These are phyloP conservation scores for Notospermus geniculatus DNA, from an alignment of 1,140 invertebrate genomes.

Conservation along the genomic window DNA sequence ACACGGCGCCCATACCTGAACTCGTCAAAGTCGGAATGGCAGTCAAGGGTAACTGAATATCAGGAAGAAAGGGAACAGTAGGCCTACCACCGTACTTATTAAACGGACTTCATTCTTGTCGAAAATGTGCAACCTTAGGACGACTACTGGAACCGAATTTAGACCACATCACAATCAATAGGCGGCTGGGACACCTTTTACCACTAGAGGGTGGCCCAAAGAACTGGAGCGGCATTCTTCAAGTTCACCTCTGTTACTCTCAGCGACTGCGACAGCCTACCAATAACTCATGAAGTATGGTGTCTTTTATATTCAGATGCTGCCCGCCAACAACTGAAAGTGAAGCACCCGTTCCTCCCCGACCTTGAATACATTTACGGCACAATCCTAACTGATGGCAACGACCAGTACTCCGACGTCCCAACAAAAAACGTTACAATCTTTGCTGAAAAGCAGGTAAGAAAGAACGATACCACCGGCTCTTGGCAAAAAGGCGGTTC, in stretches of 20 bases:
- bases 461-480: not conserved
- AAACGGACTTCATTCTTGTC: too few relatives aligned
- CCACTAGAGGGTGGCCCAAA: too few relatives aligned
- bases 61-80: too few relatives aligned
- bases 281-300: not conserved
- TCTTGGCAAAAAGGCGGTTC: not conserved
- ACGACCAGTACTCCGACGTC: conserved; percentile 25
- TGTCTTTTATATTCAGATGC: conserved; percentile 29
- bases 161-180: too few relatives aligned
- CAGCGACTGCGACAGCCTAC: too few relatives aligned
- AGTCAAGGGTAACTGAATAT: conserved; percentile 43
- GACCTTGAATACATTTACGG: conserved; percentile 52
- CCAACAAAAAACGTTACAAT: conserved; percentile 43
- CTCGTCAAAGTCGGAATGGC: conserved; percentile 32
- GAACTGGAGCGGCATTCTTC: too few relatives aligned
- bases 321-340: conserved; percentile 29
- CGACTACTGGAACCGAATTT: too few relatives aligned
- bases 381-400: conserved; percentile 50
- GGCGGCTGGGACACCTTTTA: too few relatives aligned
- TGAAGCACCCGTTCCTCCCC: conserved; percentile 41
- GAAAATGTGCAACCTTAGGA: too few relatives aligned
- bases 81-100: too few relatives aligned
- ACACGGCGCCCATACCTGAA: conserved; percentile 20
- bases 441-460: conserved; percentile 51
- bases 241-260: too few relatives aligned